Conservation (phyloP, 2,797 vertebrate species). For the Lagodon rhomboides region DNA sequence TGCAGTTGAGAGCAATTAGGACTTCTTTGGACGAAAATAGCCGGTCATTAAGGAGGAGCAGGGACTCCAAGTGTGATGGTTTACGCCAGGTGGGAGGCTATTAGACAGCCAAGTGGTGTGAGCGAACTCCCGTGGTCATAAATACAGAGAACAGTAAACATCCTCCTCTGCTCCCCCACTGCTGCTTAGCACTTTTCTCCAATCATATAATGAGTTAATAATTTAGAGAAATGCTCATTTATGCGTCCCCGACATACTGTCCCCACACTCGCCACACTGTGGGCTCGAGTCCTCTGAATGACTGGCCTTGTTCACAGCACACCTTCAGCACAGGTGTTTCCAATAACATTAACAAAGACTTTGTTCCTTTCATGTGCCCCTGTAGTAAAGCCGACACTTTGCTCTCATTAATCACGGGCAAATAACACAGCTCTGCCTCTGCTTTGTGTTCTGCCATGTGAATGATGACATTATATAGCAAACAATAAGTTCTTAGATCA, state of each 20-base stretch:
- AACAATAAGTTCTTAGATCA: no score
- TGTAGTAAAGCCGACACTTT: not conserved
- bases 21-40: constrained; percentile 73
- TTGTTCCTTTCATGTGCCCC: not conserved
- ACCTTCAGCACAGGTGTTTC: constrained; percentile 8
- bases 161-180: constrained; percentile 50
- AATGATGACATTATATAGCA: not conserved
- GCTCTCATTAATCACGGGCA: constrained; percentile 10
- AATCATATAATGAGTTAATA: constrained; percentile 63
- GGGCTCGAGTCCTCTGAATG: constrained; percentile 15
- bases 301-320: not conserved
- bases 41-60: constrained; percentile 75
- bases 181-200: constrained; percentile 43
- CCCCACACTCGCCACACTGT: constrained; percentile 6
- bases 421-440: not conserved
- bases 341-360: not conserved
- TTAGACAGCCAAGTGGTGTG: constrained; percentile 69
- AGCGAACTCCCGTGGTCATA: constrained; percentile 73
- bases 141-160: constrained; percentile 72
- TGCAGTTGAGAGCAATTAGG: constrained; percentile 72
- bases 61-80: constrained; percentile 66
- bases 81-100: constrained; percentile 76
- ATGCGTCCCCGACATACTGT: constrained; percentile 29
- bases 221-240: constrained; percentile 61
- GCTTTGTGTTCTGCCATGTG: not conserved